phyloP scores from a whole-genome alignment of 2,797 vertebrate genomes.

The Furcifer pardalis region DNA sequence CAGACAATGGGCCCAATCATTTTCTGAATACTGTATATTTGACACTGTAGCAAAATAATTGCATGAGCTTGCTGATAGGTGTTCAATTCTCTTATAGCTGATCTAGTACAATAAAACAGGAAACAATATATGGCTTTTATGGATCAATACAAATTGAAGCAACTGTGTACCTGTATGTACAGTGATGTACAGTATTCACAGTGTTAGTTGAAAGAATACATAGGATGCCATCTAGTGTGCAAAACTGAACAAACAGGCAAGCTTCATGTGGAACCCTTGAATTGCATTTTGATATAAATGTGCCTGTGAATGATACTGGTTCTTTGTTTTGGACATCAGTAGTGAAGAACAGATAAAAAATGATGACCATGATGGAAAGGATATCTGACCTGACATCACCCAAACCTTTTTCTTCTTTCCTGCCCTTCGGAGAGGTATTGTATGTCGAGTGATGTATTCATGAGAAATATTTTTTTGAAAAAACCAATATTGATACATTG shows the following conservation, averaged over 20 bases:
- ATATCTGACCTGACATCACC: neutral
- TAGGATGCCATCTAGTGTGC: neutral
- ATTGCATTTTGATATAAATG: neutral
- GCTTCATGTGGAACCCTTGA: neutral
- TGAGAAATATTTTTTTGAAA: too few species aligned
- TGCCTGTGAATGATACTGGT: neutral
- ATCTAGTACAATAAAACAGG: neutral
- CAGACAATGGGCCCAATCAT: neutral
- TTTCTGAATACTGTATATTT: constrained; percentile 4
- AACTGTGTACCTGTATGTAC: neutral
- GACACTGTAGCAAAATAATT: neutral
- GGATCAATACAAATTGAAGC: neutral
- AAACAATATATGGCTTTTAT: neutral
- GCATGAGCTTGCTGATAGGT: neutral
- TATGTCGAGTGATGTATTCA: too few species aligned
- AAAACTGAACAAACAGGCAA: neutral
- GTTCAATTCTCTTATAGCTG: neutral
- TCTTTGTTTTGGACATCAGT: neutral
- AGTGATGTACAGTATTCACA: neutral
- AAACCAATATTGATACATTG: too few species aligned
- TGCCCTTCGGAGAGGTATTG: neutral
- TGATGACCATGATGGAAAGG: neutral
- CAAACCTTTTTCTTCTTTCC: neutral
- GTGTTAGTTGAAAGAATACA: neutral
- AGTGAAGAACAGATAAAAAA: neutral